Base-by-base conservation (phyloP, 2,797 vertebrate genomes). In the Hylomyscus alleni region DNA sequence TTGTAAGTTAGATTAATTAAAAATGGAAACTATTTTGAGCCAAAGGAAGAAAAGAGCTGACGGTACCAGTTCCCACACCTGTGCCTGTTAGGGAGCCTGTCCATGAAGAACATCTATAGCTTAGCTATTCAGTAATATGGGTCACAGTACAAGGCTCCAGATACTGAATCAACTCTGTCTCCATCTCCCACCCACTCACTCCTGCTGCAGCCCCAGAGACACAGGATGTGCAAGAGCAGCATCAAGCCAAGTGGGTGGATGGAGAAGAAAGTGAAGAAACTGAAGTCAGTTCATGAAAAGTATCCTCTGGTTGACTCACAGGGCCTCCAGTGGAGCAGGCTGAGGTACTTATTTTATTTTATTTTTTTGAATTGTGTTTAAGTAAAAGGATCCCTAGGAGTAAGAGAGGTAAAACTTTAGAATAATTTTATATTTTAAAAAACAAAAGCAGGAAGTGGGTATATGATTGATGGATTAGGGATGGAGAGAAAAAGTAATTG, bases 51-150 rank as follows among this genome's bases (percentile, higher is more conserved):
- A 10, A 90, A 89, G 67, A 37, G 12, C 40, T 78, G 89, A 40
- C 20, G 7, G 47, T 52, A 58, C 1, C 0, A 94, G 94, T 94
- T 97, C 97, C 97, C 96, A 97, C 78, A 82, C 50, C n/a, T 96
- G 89, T 91, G 97, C 97, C 96, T 95, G 93, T 96, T 96, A 96
- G 89, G 97, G 96, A 90, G 95, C 95, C 92, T 96, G 96, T 94
- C 93, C 92, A 78, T 91, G 92, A 91, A 97, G 92, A 96, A 90
- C 73, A 76, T 37, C 93, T 75, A 81, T 67, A 69, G 84, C 95
- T 95, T 96, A 90, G 96, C 97, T 94, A 65, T 97, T 97, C 95
- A 94, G 60, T 83, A 86, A 94, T 73, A 76, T 87, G 73, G 78
- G 95, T 88, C 12, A 93, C 7, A 6, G 60, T 5, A 12, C 96